Percentiles rank a stretch among this genome's conserved stretches.
phyloP scores from a whole-genome alignment of 2,888 invertebrate species.

The Zaprionus lineosus region DNA sequence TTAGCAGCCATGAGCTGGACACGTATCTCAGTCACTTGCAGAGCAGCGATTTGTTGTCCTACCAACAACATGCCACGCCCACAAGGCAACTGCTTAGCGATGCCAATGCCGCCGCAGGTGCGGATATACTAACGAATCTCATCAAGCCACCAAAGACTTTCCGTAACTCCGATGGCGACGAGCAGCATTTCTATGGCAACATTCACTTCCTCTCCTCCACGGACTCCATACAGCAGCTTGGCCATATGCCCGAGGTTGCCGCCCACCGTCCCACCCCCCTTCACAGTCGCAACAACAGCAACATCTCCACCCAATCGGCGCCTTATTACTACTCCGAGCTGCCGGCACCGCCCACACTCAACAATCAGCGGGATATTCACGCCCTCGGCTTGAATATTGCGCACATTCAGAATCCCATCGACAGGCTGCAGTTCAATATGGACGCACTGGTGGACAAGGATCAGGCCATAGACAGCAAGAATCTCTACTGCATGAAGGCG shows the following conservation, averaged over 20 bases:
- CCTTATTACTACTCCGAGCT: conserved; percentile 93
- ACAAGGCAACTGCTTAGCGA: conserved; percentile 64
- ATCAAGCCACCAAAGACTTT: conserved; percentile 82
- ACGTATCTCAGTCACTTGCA: conserved; percentile 87
- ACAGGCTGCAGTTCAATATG: conserved; percentile 81
- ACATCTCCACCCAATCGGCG: conserved; percentile 87
- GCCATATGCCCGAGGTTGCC: conserved; percentile 47
- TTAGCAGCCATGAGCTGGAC: conserved; percentile 86
- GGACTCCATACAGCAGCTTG: conserved; percentile 80
- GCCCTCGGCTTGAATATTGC: conserved; percentile 77
- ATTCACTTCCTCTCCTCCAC: conserved; percentile 82
- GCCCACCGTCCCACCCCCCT: conserved; percentile 82
- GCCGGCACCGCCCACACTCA: conserved; percentile 84
- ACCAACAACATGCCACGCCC: conserved; percentile 67
- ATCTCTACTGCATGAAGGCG: conserved; percentile 80
- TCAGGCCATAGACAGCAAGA: conserved; percentile 82
- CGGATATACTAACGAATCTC: conserved; percentile 74
- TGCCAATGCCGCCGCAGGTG: conserved; percentile 54
- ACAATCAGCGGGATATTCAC: conserved; percentile 88
- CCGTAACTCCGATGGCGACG: conserved; percentile 78
- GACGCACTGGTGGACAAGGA: conserved; percentile 88
- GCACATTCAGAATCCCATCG: conserved; percentile 84
- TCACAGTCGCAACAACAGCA: conserved; percentile 86
- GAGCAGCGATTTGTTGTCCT: conserved; percentile 84
- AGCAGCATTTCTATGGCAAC: conserved; percentile 82